Conservation (phyloP, 2,888 invertebrate genomes). For the Loripinus fragilis region DNA sequence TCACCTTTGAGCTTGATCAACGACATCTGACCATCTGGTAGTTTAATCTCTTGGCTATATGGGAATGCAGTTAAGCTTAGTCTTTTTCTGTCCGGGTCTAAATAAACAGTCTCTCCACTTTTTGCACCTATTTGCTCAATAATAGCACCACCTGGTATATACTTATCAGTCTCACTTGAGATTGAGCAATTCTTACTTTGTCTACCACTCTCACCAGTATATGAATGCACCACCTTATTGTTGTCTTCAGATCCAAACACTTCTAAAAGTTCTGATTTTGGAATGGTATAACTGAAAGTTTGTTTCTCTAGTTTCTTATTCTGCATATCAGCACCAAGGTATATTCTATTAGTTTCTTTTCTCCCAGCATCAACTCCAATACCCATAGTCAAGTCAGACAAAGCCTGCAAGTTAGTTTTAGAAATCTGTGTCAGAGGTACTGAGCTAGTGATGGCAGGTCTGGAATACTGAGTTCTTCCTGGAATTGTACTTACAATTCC, state of each 20-base stretch:
- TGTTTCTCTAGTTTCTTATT: not conserved
- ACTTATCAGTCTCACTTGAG: not conserved
- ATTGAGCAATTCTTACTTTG: not conserved
- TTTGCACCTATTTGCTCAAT: not conserved
- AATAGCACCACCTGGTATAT: not conserved
- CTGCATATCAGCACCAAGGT: not conserved
- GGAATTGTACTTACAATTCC: too few relatives aligned
- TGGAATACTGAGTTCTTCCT: too few relatives aligned
- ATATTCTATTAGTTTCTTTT: not conserved
- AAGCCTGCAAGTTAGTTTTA: slow-evolving; percentile 6
- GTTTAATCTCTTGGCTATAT: slow-evolving; percentile 64
- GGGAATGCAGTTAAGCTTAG: slow-evolving; percentile 53
- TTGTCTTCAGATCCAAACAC: not conserved
- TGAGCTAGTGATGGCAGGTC: too few relatives aligned
- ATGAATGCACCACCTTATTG: not conserved
- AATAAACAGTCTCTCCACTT: slow-evolving; percentile 1
- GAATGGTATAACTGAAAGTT: not conserved
- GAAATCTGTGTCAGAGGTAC: not conserved
- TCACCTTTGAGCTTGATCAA: slow-evolving; percentile 34
- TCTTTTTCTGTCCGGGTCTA: not conserved
- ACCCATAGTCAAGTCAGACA: not conserved
- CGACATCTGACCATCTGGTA: slow-evolving; percentile 59
- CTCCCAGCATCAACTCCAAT: not conserved
- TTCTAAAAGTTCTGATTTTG: not conserved
- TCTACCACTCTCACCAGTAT: not conserved